These are phyloP conservation scores for Maconellicoccus hirsutus DNA, from an alignment of 1,140 invertebrate genomes.

Conservation along the genomic window DNA sequence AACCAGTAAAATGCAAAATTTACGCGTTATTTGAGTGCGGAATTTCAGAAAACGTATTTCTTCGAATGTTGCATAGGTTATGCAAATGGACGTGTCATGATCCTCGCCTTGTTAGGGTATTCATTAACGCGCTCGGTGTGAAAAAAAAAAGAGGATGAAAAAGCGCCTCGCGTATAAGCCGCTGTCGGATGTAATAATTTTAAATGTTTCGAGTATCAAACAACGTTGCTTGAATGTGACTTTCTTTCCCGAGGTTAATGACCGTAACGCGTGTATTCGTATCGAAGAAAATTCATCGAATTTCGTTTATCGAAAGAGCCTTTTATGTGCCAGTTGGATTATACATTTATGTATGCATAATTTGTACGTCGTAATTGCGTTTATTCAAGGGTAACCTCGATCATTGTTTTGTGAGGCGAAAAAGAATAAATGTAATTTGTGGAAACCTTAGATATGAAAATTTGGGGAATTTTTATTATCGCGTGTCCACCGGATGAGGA, in stretches of 20 bases:
- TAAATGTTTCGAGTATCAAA: neutral
- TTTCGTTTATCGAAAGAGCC: neutral
- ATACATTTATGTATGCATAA: no score
- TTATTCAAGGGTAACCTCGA: no score
- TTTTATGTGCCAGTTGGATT: neutral
- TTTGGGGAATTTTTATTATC: no score
- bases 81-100: neutral
- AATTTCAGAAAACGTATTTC: no score
- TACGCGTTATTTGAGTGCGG: no score
- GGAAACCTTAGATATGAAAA: no score
- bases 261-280: neutral
- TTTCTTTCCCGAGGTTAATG: conserved; percentile 14
- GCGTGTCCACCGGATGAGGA: no score
- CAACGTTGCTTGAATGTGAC: neutral
- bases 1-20: no score
- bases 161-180: neutral
- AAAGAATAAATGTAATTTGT: no score
- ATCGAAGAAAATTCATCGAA: neutral
- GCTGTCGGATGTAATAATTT: conserved; percentile 17
- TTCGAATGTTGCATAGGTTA: no score
- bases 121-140: conserved; percentile 15
- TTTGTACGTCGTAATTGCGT: no score
- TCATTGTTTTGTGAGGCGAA: no score
- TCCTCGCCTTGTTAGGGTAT: neutral
- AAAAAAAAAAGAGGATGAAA: neutral